Base-by-base conservation (phyloP, 2,113 vertebrate genomes). In the Eira barbara region DNA sequence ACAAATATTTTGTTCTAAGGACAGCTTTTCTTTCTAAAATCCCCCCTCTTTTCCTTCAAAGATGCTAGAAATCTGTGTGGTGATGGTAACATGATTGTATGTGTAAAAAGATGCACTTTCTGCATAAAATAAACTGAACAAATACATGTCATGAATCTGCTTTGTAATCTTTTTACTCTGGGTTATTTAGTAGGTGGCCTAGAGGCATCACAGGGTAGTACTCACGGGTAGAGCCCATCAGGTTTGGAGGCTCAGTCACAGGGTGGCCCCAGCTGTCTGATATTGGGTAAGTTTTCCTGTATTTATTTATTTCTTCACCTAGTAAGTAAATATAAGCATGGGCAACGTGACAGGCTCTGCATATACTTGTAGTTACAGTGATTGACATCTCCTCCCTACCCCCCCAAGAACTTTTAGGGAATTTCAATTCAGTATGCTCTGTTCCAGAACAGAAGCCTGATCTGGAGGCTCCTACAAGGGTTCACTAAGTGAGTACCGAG, bases 11-110 rank as follows among this genome's bases (percentile, higher is more conserved):
- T 93, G 52, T 94, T 86, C 63, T 85, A 81, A 82, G 31, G 14
- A 49, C 5, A 93, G 29, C 21, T 93, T 93, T 97, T 91, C 76
- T 91, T 96, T 78, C 67, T 81, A 31, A 88, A 59, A 4, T 71
- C 13, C 80, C 18, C 20, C 36, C 67, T 45, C 6, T 81, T 45
- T 91, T 93, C 31, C 42, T 17, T 31, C 1, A 2, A 91, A 78
- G 34, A 42, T 67, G 12, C 29, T 79, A n/a, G 31, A 74, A 57
- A 13, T 65, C 42, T 80, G 21, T 15, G 20, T 65, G 67, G 27
- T 76, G 36, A 86, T 69, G 36, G 78, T 82, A 82, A 85, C 25
- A 49, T 31, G 67, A 91, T 47, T 88, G 31, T 31, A 82, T 55
- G 71, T 10, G 23, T 39, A 73, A 71, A 81, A 96, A 93, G 47